Evolutionary conservation across 1,140 invertebrate genomes (phyloP), one percentile per base, ranked within the genome.

Genomic region (Drosophila albomicans): DNA sequence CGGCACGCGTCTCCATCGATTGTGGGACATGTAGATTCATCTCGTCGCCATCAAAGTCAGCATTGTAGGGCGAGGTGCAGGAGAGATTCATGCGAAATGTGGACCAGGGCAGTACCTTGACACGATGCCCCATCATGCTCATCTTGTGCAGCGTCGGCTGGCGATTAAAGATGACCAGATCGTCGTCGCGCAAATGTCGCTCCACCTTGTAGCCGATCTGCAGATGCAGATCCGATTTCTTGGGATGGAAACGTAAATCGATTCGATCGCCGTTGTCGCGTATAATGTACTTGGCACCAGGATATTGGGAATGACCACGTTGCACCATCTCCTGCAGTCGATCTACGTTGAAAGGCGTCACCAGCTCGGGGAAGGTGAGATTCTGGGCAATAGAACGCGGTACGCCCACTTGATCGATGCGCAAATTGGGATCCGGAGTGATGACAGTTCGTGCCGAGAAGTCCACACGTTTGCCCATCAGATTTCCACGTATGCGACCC

Each of bases 41-140:
- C 94, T 99, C 99, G 93, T 99, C 99, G 5, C 99, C 99, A 93
- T 99, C 99, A 94, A 99, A 99, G 95, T 99, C 99, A 81, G 99
- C 99, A 93, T 99, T 99, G 93, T 99, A 99, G 0, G 99, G 99
- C 32, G 99, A 99, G 0, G 99, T 99, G 82, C 98, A 99, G 93
- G 98, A 99, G 43, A 96, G 94, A 82, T 96, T 96, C 96, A 99
- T 97, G 64, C 99, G 96, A 93, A 99, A 99, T 75, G 99, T 99
- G 49, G 98, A 99, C 98, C 98, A 99, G 0, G 98, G 98, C 49
- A 99, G 93, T 4, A 99, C 97, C 93, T 99, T 99, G 0, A 99
- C 98, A 91, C 98, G 96, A 93, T 99, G 99, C 78, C 99, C 99
- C 99, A 99, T 99, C 99, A 99, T 99, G 96, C 97, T 98, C 99